Percentiles rank a stretch among this genome's conserved stretches.
These are phyloP conservation scores for Clarias magur DNA, from an alignment of 2,113 vertebrate species.

Conservation along the genomic window DNA sequence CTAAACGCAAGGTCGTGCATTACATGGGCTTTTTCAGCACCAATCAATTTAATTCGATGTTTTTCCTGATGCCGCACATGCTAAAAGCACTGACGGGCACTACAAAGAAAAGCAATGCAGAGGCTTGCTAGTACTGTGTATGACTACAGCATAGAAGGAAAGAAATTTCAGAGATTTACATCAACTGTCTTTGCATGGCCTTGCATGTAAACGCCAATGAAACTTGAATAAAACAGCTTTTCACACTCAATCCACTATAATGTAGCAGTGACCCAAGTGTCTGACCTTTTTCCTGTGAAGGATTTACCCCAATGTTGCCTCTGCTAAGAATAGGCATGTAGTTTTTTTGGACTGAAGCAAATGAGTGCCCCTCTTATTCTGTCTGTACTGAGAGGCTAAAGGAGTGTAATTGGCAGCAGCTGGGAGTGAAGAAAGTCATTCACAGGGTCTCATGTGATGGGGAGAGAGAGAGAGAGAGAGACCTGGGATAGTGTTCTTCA, in stretches of 20 bases:
- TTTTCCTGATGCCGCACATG: not conserved
- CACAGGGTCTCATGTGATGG: not conserved
- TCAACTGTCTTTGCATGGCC: not conserved
- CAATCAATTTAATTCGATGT: conserved; percentile 26
- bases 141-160: not conserved
- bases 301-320: not conserved
- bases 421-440: conserved; percentile 1
- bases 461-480: not conserved
- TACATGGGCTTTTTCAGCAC: conserved; percentile 2
- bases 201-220: not conserved
- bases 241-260: not conserved
- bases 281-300: not conserved
- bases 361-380: conserved; percentile 3
- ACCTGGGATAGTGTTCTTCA: too few species aligned
- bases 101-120: not conserved
- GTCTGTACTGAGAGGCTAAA: not conserved
- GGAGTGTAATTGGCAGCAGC: conserved; percentile 18
- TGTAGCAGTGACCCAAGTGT: not conserved
- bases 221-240: not conserved
- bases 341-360: conserved; percentile 9
- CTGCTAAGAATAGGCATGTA: not conserved
- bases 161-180: not conserved
- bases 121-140: not conserved
- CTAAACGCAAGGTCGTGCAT: conserved; percentile 16
- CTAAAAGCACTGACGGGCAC: conserved; percentile 23